These are phyloP conservation scores for Stigmatopora argus DNA, from an alignment of 2,113 vertebrate genomes.

Conservation along the genomic window DNA sequence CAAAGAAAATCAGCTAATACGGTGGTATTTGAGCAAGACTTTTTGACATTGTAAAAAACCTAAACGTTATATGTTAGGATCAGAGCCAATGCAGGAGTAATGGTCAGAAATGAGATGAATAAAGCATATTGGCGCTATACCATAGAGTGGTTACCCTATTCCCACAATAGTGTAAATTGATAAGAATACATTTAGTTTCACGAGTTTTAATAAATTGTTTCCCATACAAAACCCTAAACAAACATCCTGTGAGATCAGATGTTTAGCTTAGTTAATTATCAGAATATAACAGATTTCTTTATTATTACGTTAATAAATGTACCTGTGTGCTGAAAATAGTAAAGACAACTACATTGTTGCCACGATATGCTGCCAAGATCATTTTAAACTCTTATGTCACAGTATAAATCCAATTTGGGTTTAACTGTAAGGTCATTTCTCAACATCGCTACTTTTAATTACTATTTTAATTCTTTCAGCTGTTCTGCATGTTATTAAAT, in stretches of 20 bases:
- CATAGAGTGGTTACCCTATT: not conserved
- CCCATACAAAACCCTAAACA: not conserved
- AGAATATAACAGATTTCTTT: not conserved
- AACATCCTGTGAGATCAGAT: not conserved
- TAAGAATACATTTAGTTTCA: not conserved
- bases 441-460: not conserved
- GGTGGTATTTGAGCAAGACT: not conserved
- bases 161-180: not conserved
- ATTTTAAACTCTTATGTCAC: not conserved
- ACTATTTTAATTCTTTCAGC: not conserved
- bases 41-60: not conserved
- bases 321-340: not conserved
- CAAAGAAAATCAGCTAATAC: not conserved
- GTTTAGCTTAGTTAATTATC: not conserved
- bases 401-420: not conserved
- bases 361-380: not conserved
- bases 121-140: too few relatives aligned
- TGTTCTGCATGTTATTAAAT: not conserved
- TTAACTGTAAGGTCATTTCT: not conserved
- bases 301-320: not conserved
- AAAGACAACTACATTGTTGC: not conserved
- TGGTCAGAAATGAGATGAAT: too few relatives aligned
- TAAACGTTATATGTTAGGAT: too few relatives aligned
- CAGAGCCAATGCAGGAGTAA: too few relatives aligned
- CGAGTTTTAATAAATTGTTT: not conserved